These are phyloP conservation scores for Psittacara wagleri DNA, from an alignment of 2,113 vertebrate species.

Conservation along the genomic window DNA sequence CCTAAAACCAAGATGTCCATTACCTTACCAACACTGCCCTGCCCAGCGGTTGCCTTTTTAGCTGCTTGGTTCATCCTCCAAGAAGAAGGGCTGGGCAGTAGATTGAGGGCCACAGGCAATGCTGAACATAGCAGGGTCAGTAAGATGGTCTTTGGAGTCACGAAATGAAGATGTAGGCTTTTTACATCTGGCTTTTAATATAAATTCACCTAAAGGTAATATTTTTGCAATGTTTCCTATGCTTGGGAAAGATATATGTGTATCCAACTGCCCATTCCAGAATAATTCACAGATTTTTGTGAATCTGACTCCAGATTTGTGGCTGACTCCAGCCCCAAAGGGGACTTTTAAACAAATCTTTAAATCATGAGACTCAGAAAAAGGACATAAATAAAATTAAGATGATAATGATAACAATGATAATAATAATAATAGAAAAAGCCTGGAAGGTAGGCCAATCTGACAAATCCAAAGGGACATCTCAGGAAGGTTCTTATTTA, in stretches of 20 bases:
- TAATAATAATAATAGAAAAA: not conserved
- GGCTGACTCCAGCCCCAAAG: not conserved
- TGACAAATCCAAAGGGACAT: conserved; percentile 10
- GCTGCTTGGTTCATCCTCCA: not conserved
- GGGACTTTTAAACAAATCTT: not conserved
- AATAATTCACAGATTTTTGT: not conserved
- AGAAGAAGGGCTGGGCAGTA: not conserved
- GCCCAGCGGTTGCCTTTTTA: not conserved
- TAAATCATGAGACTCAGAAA: conserved; percentile 14
- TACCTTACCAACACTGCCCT: not conserved
- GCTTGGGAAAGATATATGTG: not conserved
- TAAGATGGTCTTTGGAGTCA: not conserved
- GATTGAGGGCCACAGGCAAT: not conserved
- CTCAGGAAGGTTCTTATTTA: conserved; percentile 15
- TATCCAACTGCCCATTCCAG: not conserved
- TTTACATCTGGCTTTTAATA: not conserved
- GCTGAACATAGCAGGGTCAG: not conserved
- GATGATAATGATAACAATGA: not conserved
- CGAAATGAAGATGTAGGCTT: not conserved
- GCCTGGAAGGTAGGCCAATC: not conserved
- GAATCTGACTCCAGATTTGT: too few species aligned
- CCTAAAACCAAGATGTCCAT: not conserved
- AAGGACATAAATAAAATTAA: not conserved
- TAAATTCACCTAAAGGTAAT: not conserved
- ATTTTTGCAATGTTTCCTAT: not conserved